Percentiles rank a stretch among this genome's conserved stretches.
These are phyloP conservation scores for Aethina tumida DNA, from an alignment of 1,140 invertebrate genomes.

Conservation along the genomic window DNA sequence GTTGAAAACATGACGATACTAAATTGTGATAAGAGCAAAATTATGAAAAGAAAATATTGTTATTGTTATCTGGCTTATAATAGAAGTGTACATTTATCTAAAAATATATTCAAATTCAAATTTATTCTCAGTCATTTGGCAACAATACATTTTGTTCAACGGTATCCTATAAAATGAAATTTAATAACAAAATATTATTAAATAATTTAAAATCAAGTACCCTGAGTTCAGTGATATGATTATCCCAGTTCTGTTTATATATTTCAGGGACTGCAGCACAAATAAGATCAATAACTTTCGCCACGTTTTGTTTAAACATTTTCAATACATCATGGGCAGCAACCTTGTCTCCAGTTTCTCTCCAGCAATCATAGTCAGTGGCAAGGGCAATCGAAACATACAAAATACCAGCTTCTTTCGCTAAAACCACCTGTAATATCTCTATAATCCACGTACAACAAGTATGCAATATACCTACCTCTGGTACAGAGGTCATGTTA, in stretches of 20 bases:
- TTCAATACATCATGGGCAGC: slow-evolving; percentile 56
- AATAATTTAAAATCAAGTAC: no score
- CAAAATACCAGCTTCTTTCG: slow-evolving; percentile 88
- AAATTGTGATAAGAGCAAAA: no score
- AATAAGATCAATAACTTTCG: slow-evolving; percentile 59
- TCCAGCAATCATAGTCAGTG: slow-evolving; percentile 98
- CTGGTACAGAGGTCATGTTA: slow-evolving; percentile 96
- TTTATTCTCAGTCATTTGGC: no score
- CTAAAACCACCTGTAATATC: slow-evolving; percentile 65
- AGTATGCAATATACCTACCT: slow-evolving; percentile 49
- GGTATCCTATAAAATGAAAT: no score
- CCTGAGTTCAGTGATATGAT: slow-evolving; percentile 38
- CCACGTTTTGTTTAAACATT: slow-evolving; percentile 62
- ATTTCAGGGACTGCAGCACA: slow-evolving; percentile 54
- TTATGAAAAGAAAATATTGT: no score
- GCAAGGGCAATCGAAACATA: slow-evolving; percentile 88
- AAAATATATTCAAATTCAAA: no score
- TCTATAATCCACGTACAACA: slow-evolving; percentile 1
- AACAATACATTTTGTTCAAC: no score
- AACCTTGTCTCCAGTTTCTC: slow-evolving; percentile 59
- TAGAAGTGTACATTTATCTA: no score
- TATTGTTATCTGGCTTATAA: no score
- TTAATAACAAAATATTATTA: no score
- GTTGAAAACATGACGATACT: no score
- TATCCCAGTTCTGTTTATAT: slow-evolving; percentile 54